Evolutionary conservation across 2,888 invertebrate species (phyloP).

Genomic region (Myathropa florea): DNA sequence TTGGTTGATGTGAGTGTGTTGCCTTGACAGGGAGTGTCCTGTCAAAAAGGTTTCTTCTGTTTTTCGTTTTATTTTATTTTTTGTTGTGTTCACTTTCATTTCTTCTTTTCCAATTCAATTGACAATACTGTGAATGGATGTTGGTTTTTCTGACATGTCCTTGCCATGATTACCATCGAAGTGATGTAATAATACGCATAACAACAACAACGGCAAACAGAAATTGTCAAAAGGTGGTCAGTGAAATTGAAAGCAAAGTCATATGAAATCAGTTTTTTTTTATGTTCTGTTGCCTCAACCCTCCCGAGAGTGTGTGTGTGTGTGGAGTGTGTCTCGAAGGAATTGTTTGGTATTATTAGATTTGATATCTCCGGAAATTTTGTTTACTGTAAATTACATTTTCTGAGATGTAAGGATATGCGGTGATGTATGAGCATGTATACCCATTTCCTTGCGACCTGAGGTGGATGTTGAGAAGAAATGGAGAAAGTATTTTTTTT

Average conservation of each 20-base stretch:
- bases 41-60: background rate
- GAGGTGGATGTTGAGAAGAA: background rate
- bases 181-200: slow-evolving; percentile 30
- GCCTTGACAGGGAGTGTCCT: background rate
- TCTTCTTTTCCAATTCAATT: slow-evolving; percentile 29
- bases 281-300: background rate
- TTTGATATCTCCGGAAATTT: slow-evolving; percentile 57
- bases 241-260: slow-evolving; percentile 39
- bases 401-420: background rate
- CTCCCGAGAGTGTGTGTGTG: slow-evolving; percentile 1
- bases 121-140: slow-evolving; percentile 36
- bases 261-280: slow-evolving; percentile 27
- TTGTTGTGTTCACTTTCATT: background rate
- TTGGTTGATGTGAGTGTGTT: slow-evolving; percentile 13
- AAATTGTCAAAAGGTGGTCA: slow-evolving; percentile 17
- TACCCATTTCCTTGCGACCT: background rate
- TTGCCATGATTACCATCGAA: slow-evolving; percentile 40
- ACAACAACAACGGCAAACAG: background rate
- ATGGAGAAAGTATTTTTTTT: no score
- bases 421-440: background rate
- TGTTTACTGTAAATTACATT: slow-evolving; percentile 47
- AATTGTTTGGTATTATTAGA: slow-evolving; percentile 52
- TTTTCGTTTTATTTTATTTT: slow-evolving; percentile 8
- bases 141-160: slow-evolving; percentile 48
- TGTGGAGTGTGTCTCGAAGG: slow-evolving; percentile 12